Conservation (phyloP, 2,888 invertebrate genomes). For the Drosophila cognata region DNA sequence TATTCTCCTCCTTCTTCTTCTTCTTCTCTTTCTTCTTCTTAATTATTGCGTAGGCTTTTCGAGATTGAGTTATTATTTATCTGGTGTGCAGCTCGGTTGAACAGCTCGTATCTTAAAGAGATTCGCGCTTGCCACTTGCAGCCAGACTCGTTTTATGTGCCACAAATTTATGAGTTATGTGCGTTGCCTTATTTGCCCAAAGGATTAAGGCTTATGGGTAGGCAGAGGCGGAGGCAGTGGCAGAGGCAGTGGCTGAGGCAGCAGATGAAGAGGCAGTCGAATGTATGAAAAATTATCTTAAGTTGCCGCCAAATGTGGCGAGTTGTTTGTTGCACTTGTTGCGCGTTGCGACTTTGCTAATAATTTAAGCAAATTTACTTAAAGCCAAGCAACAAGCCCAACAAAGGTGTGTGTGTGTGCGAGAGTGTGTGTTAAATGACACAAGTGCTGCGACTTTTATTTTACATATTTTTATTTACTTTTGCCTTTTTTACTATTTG, state of each 20-base stretch:
- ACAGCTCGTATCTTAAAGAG: conserved; percentile 66
- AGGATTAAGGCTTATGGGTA: conserved; percentile 65
- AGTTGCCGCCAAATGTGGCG: conserved; percentile 60
- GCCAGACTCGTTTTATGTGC: conserved; percentile 61
- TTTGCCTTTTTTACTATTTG: conserved; percentile 57
- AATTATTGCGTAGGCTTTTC: conserved; percentile 43
- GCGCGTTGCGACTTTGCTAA: conserved; percentile 60
- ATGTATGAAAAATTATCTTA: conserved; percentile 47
- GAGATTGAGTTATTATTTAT: conserved; percentile 76
- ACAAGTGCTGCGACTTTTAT: conserved; percentile 57
- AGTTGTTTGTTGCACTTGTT: conserved; percentile 41
- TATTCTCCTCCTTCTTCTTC: not conserved
- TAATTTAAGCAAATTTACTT: conserved; percentile 76
- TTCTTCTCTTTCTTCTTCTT: not conserved
- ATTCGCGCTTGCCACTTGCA: conserved; percentile 24
- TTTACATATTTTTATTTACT: conserved; percentile 20
- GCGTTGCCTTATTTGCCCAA: conserved; percentile 68
- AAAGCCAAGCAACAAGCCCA: conserved; percentile 56
- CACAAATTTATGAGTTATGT: conserved; percentile 75
- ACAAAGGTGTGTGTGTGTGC: conserved; percentile 60
- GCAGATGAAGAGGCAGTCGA: not conserved
- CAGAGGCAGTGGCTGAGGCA: not conserved
- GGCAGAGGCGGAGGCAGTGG: not conserved
- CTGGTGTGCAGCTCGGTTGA: conserved; percentile 57
- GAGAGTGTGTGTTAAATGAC: conserved; percentile 33